Conservation (phyloP, 2,888 invertebrate genomes). For the Sesia bembeciformis region DNA sequence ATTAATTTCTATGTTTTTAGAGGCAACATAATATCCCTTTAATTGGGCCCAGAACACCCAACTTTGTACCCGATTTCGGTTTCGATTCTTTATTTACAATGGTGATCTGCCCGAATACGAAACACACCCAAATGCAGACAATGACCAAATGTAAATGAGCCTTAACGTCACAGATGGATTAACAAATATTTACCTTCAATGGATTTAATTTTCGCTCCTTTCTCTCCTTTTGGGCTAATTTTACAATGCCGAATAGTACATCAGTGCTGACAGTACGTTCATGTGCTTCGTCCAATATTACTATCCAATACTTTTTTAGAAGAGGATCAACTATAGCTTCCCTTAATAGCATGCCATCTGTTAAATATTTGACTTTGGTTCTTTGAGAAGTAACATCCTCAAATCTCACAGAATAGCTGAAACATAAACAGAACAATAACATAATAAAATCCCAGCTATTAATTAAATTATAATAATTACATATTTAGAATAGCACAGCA, state of each 20-base stretch:
- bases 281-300: conserved; percentile 96
- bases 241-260: conserved; percentile 93
- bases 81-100: too few relatives aligned
- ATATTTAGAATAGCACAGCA: too few relatives aligned
- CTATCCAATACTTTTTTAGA: conserved; percentile 83
- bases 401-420: conserved; percentile 87
- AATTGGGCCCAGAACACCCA: too few relatives aligned
- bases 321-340: conserved; percentile 89
- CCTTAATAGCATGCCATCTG: conserved; percentile 94
- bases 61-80: too few relatives aligned
- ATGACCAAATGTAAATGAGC: too few relatives aligned
- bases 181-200: conserved; percentile 74
- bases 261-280: conserved; percentile 96
- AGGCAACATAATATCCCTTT: too few relatives aligned
- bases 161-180: too few relatives aligned
- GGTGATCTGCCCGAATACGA: too few relatives aligned
- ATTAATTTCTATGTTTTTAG: too few relatives aligned
- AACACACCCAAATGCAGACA: too few relatives aligned
- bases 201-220: conserved; percentile 72
- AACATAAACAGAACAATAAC: neutral
- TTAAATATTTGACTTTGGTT: conserved; percentile 93
- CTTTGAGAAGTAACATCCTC: conserved; percentile 87
- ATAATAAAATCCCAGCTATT: neutral
- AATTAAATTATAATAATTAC: too few relatives aligned
- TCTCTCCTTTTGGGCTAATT: conserved; percentile 86